Conservation (phyloP, 2,888 invertebrate species). For the Andrena camellia region DNA sequence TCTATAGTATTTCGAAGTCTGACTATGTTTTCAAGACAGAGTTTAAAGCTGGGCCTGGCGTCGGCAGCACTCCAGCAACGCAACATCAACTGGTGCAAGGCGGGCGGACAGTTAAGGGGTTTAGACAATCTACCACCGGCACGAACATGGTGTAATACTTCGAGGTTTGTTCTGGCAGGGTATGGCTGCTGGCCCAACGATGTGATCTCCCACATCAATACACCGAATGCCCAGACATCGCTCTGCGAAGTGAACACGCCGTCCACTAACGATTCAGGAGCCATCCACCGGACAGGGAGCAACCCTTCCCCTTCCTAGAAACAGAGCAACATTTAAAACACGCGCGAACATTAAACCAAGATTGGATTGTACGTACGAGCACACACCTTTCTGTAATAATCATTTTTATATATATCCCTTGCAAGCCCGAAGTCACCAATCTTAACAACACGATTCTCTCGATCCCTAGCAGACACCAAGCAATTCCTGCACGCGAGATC, state of each 20-base stretch:
- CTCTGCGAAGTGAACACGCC: conserved; percentile 98
- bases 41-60: conserved; percentile 94
- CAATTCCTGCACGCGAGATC: conserved; percentile 99
- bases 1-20: conserved; percentile 78
- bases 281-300: conserved; percentile 99
- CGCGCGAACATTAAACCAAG: neutral
- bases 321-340: conserved; percentile 7
- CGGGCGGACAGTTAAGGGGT: conserved; percentile 93
- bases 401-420: conserved; percentile 98
- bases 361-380: neutral
- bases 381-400: conserved; percentile 96
- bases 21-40: conserved; percentile 88
- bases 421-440: conserved; percentile 99
- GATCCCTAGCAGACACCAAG: conserved; percentile 91
- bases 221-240: conserved; percentile 98
- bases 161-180: conserved; percentile 95
- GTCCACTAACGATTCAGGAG: conserved; percentile 97
- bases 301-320: conserved; percentile 88
- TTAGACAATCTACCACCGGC: conserved; percentile 94
- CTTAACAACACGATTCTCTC: conserved; percentile 93
- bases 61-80: conserved; percentile 95
- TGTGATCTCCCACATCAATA: conserved; percentile 98
- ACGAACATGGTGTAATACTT: conserved; percentile 95
- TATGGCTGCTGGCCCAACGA: conserved; percentile 99
- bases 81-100: conserved; percentile 93